Percentiles rank a stretch among this genome's conserved stretches.
phyloP scores from a whole-genome alignment of 2,888 invertebrate species.

The Metallyticus violacea region DNA sequence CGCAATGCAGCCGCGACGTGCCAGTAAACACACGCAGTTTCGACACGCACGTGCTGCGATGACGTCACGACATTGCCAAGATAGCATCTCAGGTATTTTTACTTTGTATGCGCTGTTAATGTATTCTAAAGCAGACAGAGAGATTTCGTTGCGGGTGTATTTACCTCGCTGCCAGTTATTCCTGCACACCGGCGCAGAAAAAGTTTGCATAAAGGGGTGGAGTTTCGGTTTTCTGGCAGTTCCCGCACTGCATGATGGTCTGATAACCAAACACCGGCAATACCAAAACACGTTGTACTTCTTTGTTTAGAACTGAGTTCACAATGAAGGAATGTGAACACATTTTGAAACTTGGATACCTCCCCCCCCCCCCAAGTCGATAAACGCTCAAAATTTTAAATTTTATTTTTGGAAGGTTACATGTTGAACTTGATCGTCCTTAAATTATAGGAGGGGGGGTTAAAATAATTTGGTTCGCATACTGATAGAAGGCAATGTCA shows the following conservation, averaged over 20 bases:
- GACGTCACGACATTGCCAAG: background rate
- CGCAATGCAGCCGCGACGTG: too few species aligned
- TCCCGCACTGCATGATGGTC: background rate
- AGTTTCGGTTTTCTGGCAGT: background rate
- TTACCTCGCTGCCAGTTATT: background rate
- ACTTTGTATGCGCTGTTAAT: background rate
- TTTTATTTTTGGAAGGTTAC: too few species aligned
- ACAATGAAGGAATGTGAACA: too few species aligned
- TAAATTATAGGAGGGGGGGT: too few species aligned
- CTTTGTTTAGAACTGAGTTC: too few species aligned
- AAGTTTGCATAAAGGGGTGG: background rate
- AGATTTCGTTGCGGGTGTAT: background rate
- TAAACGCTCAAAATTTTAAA: too few species aligned
- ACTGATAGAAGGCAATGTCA: too few species aligned
- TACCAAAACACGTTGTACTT: background rate
- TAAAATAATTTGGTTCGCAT: too few species aligned
- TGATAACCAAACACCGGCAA: background rate
- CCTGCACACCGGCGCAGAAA: background rate
- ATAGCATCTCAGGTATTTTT: background rate
- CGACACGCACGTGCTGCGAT: background rate
- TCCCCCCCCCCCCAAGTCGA: too few species aligned
- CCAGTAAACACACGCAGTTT: background rate
- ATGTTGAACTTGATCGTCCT: too few species aligned
- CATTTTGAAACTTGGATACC: too few species aligned
- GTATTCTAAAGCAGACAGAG: too few species aligned